Percentiles rank a stretch among this genome's conserved stretches.
phyloP scores from a whole-genome alignment of 2,888 invertebrate genomes.

The Drosophila neotestacea region DNA sequence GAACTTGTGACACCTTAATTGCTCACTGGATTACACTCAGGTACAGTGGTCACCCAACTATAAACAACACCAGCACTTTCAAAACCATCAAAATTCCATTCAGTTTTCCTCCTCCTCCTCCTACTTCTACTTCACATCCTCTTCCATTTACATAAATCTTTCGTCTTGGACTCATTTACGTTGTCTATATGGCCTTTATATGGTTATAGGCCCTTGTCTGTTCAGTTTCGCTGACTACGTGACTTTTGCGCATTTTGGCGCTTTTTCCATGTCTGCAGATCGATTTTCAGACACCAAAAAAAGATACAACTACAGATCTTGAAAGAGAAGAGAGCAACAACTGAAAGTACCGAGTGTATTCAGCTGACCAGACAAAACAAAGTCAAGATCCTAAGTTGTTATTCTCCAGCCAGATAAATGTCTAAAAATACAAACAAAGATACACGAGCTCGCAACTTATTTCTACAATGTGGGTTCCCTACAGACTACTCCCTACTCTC shows the following conservation, averaged over 20 bases:
- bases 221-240: slow-evolving; percentile 68
- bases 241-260: slow-evolving; percentile 71
- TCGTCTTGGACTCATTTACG: slow-evolving; percentile 45
- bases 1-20: slow-evolving; percentile 82
- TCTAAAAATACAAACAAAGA: slow-evolving; percentile 71
- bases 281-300: slow-evolving; percentile 68
- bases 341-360: slow-evolving; percentile 12
- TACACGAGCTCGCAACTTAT: slow-evolving; percentile 50
- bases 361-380: slow-evolving; percentile 65
- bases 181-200: slow-evolving; percentile 72
- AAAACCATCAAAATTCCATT: slow-evolving; percentile 13
- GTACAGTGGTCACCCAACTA: slow-evolving; percentile 51
- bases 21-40: slow-evolving; percentile 64
- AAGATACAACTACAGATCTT: slow-evolving; percentile 58
- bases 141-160: slow-evolving; percentile 56
- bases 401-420: slow-evolving; percentile 65
- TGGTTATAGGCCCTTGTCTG: slow-evolving; percentile 55
- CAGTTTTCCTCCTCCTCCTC: background rate
- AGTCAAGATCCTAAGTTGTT: slow-evolving; percentile 53
- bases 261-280: slow-evolving; percentile 55
- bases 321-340: background rate
- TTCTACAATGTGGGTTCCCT: slow-evolving; percentile 54
- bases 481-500: background rate
- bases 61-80: background rate
- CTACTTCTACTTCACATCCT: background rate